These are phyloP conservation scores for Synergus japonicus DNA, from an alignment of 2,888 invertebrate genomes.

Conservation along the genomic window DNA sequence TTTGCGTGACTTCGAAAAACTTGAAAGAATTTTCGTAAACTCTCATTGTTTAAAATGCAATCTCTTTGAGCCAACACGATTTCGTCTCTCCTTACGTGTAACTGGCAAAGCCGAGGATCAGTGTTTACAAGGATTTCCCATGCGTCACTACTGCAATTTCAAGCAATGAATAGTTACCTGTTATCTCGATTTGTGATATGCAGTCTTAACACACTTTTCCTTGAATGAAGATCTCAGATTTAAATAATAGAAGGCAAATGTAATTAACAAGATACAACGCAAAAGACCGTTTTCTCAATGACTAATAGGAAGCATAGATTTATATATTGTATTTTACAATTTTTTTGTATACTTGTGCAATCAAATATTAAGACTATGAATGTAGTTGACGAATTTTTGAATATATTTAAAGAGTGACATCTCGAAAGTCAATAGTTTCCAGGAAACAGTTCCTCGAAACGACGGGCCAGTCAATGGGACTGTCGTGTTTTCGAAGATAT, in stretches of 20 bases:
- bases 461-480: conserved; percentile 55
- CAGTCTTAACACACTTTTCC: conserved; percentile 30
- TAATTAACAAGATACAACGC: neutral
- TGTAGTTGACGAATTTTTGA: neutral
- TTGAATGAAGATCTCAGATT: conserved; percentile 40
- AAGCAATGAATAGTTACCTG: conserved; percentile 14
- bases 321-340: neutral
- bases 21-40: conserved; percentile 16
- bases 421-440: conserved; percentile 27
- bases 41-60: conserved; percentile 27
- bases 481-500: conserved; percentile 58
- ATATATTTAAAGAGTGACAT: conserved; percentile 25
- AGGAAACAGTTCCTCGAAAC: conserved; percentile 38
- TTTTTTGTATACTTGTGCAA: neutral
- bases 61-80: neutral
- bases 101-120: conserved; percentile 14
- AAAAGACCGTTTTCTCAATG: conserved; percentile 29
- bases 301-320: neutral
- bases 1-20: neutral
- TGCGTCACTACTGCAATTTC: conserved; percentile 35
- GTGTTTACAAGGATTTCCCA: conserved; percentile 39
- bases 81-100: conserved; percentile 9
- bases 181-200: conserved; percentile 31
- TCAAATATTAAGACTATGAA: neutral
- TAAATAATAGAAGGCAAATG: conserved; percentile 28